Evolutionary conservation across 1,140 invertebrate genomes (phyloP).

Genomic region (Procambarus virginalis): DNA sequence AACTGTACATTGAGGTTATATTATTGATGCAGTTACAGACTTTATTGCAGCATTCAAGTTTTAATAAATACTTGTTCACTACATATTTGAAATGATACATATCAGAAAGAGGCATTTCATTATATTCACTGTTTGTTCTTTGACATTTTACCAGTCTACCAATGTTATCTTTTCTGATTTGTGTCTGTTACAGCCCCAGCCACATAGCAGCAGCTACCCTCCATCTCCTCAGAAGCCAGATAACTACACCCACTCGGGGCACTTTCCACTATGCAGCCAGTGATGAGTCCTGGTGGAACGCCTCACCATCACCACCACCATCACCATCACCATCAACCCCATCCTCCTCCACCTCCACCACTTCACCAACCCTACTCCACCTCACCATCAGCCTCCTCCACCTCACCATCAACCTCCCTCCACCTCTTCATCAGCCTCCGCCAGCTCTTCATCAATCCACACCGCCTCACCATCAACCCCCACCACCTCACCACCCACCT

Average conservation of each 20-base stretch:
- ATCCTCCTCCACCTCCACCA: conserved; percentile 17
- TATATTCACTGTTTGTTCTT: no score
- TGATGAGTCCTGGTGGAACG: conserved; percentile 57
- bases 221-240: conserved; percentile 28
- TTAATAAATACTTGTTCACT: no score
- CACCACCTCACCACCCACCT: conserved; percentile 66
- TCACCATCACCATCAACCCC: conserved; percentile 42
- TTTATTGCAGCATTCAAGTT: no score
- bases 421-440: conserved; percentile 79
- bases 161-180: not conserved
- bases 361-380: conserved; percentile 9
- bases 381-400: conserved; percentile 72
- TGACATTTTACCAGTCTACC: no score
- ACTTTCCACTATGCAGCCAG: conserved; percentile 88
- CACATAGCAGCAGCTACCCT: conserved; percentile 48
- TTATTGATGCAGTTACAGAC: no score
- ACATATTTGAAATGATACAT: no score
- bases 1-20: no score
- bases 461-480: conserved; percentile 72
- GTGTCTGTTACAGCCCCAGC: conserved; percentile 42
- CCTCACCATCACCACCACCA: conserved; percentile 49
- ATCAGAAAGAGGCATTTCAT: no score
- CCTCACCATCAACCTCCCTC: conserved; percentile 77
- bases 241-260: conserved; percentile 86
- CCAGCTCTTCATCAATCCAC: conserved; percentile 64